Base-by-base conservation (phyloP, 2,113 vertebrate genomes). In the Scomber colias region DNA sequence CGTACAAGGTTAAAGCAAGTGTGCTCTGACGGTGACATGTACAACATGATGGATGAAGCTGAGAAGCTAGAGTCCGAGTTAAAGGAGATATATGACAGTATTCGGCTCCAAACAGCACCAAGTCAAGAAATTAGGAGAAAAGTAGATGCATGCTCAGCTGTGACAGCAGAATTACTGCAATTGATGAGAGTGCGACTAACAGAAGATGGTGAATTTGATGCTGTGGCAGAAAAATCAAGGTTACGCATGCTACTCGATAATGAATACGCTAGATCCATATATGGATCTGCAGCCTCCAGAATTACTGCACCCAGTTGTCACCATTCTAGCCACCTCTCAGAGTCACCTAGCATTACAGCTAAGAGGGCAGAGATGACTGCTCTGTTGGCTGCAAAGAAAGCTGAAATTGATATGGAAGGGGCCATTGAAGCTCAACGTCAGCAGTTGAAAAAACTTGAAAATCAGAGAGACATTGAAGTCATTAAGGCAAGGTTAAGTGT, bases 401-500 rank as follows among this genome's bases (percentile, higher is more conserved):
- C 51, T 24, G 24, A 24, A 24, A 24, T 24, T 24, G 24, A 24
- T 24, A 24, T 24, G 24, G 24, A 24, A 24, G 24, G 24, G 19
- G 72, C 50, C 5, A 75, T 74, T 56, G 71, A 70, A 17, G 79
- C 56, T 24, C 65, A 64, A 19, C 35, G 50, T 44, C 56, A 75
- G 31, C 40, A 81, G 30, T 45, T 75, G 44, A 75, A 70, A 62
- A 63, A n/a, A 16, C 64, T 56, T n/a, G 71, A 75, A 75, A 81
- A 81, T 30, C 55, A 73, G 46, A 67, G 71, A 74, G 72, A 68
- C 49, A 45, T 81, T 51, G 44, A 54, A 16, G 56, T 75, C 3
- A 75, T 74, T 0, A 2, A 80, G 45, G 70, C 71, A 75, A 70
- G 24, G 24, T 24, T 24, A 50, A 0, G 6, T n/a, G 16, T 70